Percentiles rank a stretch among this genome's conserved stretches.
phyloP scores from a whole-genome alignment of 2,888 invertebrate species.

The Gisinianus flammeolus region DNA sequence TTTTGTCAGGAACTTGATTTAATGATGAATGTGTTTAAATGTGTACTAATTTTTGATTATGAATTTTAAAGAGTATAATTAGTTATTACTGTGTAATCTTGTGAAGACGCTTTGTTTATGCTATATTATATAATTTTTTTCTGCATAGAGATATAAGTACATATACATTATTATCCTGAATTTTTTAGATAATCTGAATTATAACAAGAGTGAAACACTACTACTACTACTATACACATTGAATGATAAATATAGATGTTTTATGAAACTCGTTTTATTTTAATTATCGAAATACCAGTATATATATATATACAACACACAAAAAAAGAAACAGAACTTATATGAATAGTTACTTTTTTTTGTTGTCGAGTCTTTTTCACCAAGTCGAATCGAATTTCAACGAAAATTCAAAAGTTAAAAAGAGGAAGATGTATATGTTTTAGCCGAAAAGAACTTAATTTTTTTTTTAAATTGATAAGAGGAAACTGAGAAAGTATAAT shows the following conservation, averaged over 20 bases:
- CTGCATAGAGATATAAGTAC: conserved; percentile 9
- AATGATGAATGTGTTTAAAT: neutral
- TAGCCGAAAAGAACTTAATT: neutral
- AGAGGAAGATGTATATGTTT: neutral
- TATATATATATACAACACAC: neutral
- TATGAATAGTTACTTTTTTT: neutral
- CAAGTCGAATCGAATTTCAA: neutral
- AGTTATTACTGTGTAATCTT: neutral
- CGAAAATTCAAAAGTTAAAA: neutral
- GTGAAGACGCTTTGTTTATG: conserved; percentile 12
- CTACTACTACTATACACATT: neutral
- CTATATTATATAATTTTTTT: conserved; percentile 3
- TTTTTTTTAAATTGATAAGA: neutral
- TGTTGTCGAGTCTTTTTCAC: neutral
- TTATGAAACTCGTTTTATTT: conserved; percentile 7
- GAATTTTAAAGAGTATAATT: neutral
- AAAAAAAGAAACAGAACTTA: neutral
- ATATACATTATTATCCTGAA: conserved; percentile 30
- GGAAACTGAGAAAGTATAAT: neutral
- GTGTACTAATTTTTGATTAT: neutral
- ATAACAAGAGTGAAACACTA: neutral
- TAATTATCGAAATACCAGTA: neutral
- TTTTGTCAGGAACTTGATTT: conserved; percentile 14
- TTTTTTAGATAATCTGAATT: conserved; percentile 16
- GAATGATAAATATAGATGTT: too few relatives aligned